These are phyloP conservation scores for Orthosia gracilis DNA, from an alignment of 2,888 invertebrate species.

Conservation along the genomic window DNA sequence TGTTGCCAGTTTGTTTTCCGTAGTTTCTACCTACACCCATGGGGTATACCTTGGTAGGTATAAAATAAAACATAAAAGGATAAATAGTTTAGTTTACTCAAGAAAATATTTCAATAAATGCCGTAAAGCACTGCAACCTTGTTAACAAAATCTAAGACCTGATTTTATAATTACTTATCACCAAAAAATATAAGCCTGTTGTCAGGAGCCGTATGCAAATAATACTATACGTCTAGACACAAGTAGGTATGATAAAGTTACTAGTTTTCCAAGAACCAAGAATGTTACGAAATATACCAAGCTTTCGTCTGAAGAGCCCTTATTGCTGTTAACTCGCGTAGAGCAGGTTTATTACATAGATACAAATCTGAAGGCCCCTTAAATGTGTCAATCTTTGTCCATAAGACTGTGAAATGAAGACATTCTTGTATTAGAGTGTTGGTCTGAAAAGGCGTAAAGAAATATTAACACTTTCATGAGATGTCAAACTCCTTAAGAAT, in stretches of 20 bases:
- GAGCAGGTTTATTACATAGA: slow-evolving; percentile 33
- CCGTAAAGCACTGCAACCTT: too few relatives aligned
- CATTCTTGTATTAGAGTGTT: slow-evolving; percentile 4
- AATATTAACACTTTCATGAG: neutral
- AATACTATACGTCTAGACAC: neutral
- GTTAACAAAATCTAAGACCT: neutral
- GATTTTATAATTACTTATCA: neutral
- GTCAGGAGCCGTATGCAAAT: neutral
- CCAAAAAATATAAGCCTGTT: neutral
- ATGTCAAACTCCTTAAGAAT: neutral
- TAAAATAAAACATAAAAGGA: too few relatives aligned
- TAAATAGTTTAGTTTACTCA: neutral
- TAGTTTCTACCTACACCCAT: too few relatives aligned
- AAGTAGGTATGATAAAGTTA: neutral
- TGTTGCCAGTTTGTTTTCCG: too few relatives aligned
- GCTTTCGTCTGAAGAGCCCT: slow-evolving; percentile 22
- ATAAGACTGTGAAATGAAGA: slow-evolving; percentile 18
- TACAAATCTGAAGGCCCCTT: neutral
- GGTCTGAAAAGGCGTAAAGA: neutral
- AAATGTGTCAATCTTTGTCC: slow-evolving; percentile 16
- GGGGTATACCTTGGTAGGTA: too few relatives aligned
- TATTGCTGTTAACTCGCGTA: slow-evolving; percentile 46
- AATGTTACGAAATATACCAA: slow-evolving; percentile 1
- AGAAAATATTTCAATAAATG: neutral
- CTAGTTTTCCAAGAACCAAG: slow-evolving; percentile 8